Base-by-base conservation (phyloP, 2,888 invertebrate genomes). In the Philaethria dido region DNA sequence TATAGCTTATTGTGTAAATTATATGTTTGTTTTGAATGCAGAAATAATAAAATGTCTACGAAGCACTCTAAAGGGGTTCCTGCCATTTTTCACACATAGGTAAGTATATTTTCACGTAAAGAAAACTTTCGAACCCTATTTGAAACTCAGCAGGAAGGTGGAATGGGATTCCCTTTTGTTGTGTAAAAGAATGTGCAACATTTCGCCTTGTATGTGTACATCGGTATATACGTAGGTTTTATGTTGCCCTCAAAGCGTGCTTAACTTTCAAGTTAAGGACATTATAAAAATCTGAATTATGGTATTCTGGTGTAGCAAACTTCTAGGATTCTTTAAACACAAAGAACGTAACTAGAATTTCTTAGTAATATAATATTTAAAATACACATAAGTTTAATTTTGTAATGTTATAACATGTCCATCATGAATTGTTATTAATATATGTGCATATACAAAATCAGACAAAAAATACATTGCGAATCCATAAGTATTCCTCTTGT, bases 41-140 rank as follows among this genome's bases (percentile, higher is more conserved):
- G 5, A 4, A 42, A 4, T n/a, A 59, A 22, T n/a, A 11, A 44
- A 44, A 59, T n/a, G 22, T 59, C 16, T 44, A 44, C 13, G 16
- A 59, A 59, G 45, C 16, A 29, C 59, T n/a, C n/a, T 33, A 65
- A 70, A 69, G 64, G 64, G 59, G 54, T 64, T 50, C 45, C 64
- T 59, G 48, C 60, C 64, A 54, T 59, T 65, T 57, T 57, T 66
- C 22, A 22, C 44, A 62, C 48, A 52, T 65, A 62, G 63, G 45
- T 69, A 66, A 65, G 62, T 68, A 67, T 67, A 69, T 71, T 73
- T 73, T 72, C 64, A 69, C 60, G 52, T 47, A 66, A 65, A 64
- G 54, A 69, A 73, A 73, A 70, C 62, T 72, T 68, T 67, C 29
- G 16, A 68, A 62, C 50, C 63, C 65, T 64, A 64, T 66, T 59